These are phyloP conservation scores for Rhynchophorus ferrugineus DNA, from an alignment of 1,140 invertebrate genomes.

Conservation along the genomic window DNA sequence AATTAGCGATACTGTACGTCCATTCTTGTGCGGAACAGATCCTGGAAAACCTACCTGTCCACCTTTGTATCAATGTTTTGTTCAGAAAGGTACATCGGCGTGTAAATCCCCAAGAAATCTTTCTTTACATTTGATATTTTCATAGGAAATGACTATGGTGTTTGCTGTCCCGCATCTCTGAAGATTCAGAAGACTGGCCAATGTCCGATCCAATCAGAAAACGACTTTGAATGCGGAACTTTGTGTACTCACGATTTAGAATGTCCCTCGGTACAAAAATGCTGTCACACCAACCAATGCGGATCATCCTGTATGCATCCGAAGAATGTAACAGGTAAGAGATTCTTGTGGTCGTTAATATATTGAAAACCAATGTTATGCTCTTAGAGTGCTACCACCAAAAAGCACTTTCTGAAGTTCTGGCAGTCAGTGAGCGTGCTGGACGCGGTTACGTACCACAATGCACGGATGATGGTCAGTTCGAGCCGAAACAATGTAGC, in stretches of 20 bases:
- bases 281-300: constrained; percentile 62
- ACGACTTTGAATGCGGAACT: constrained; percentile 48
- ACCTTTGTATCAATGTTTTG: constrained; percentile 68
- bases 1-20: constrained; percentile 65
- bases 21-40: constrained; percentile 74
- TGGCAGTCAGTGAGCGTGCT: constrained; percentile 67
- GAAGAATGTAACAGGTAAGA: constrained; percentile 55
- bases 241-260: constrained; percentile 56
- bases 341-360: background rate
- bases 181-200: constrained; percentile 66
- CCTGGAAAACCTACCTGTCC: constrained; percentile 75
- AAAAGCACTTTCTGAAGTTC: constrained; percentile 64
- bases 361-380: no score
- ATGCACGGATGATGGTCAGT: constrained; percentile 62
- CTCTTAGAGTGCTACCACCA: constrained; percentile 61
- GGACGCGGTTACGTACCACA: constrained; percentile 77
- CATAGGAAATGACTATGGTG: constrained; percentile 72
- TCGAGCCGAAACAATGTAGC: constrained; percentile 67
- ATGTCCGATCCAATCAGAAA: constrained; percentile 52
- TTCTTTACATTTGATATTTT: constrained; percentile 9
- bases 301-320: constrained; percentile 61
- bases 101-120: background rate
- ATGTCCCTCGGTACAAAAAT: constrained; percentile 71
- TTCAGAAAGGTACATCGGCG: constrained; percentile 51
- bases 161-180: constrained; percentile 73